phyloP scores from a whole-genome alignment of 2,888 invertebrate species.

The Agrilus cyanescens region DNA sequence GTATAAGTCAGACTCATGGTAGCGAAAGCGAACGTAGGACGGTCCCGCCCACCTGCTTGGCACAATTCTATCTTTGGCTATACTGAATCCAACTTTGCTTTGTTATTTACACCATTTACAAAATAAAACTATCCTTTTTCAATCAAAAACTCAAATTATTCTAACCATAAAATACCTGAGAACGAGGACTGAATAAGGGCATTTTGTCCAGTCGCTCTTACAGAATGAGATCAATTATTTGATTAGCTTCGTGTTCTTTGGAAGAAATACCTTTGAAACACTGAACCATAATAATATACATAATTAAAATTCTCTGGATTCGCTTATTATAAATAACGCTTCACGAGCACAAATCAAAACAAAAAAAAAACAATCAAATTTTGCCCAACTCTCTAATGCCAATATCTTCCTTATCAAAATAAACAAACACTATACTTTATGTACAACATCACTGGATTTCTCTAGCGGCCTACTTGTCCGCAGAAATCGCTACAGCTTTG shows the following conservation, averaged over 20 bases:
- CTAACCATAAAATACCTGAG: conserved; percentile 34
- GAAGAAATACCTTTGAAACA: conserved; percentile 24
- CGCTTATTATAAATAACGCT: neutral
- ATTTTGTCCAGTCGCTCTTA: conserved; percentile 16
- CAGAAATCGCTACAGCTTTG: conserved; percentile 32
- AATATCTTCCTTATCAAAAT: neutral
- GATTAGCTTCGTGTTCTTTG: conserved; percentile 36
- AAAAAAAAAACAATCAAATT: no score
- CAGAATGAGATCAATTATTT: conserved; percentile 36
- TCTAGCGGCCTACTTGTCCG: conserved; percentile 8
- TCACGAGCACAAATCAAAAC: no score
- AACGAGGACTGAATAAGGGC: conserved; percentile 15
- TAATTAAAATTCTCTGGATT: neutral
- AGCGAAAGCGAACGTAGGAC: conserved; percentile 32
- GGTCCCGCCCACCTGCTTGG: conserved; percentile 25
- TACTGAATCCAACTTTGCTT: conserved; percentile 32
- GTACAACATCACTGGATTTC: conserved; percentile 12
- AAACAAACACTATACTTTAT: neutral
- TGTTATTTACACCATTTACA: conserved; percentile 18
- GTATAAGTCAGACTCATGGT: conserved; percentile 25
- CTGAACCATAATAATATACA: neutral
- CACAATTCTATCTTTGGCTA: conserved; percentile 33
- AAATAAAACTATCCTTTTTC: conserved; percentile 13
- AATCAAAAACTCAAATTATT: conserved; percentile 18
- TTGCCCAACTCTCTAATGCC: neutral